phyloP scores from a whole-genome alignment of 1,140 invertebrate species.

The Brachionus rotundiformis region DNA sequence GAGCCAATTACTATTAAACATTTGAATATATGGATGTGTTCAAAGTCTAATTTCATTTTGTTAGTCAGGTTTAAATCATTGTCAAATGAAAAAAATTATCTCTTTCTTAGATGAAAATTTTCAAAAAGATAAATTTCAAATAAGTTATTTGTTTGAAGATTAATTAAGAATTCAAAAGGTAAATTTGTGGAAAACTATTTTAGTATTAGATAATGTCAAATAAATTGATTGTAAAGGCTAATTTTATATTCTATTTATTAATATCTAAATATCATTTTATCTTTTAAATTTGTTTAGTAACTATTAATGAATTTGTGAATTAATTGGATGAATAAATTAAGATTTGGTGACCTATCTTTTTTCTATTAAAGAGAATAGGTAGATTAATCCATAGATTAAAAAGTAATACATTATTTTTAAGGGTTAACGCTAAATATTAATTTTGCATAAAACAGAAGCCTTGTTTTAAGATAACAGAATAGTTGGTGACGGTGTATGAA shows the following conservation, averaged over 20 bases:
- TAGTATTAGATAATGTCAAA: background rate
- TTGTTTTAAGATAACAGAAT: background rate
- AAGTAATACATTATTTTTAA: background rate
- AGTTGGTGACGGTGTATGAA: too few relatives aligned
- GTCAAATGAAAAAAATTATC: background rate
- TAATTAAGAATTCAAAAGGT: background rate
- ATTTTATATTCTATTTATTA: background rate
- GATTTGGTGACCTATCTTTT: background rate
- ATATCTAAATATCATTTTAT: background rate
- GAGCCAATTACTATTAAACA: conserved; percentile 47
- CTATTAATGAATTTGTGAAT: background rate
- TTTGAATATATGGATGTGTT: conserved; percentile 13
- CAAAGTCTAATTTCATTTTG: conserved; percentile 14
- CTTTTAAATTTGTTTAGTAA: background rate
- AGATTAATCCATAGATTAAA: background rate
- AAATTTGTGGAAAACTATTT: background rate
- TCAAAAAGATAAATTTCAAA: background rate
- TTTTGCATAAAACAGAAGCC: too few relatives aligned
- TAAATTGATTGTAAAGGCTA: background rate
- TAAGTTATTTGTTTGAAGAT: background rate
- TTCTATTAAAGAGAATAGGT: background rate
- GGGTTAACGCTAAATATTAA: background rate
- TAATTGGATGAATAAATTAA: background rate
- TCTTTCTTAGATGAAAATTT: background rate
- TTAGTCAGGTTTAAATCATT: conserved; percentile 4